A percentile compares a stretch with the other conserved stretches of the same genome.
Conservation (phyloP, 1,140 invertebrate genomes). For the Pseudomyrmex dendroicus region DNA sequence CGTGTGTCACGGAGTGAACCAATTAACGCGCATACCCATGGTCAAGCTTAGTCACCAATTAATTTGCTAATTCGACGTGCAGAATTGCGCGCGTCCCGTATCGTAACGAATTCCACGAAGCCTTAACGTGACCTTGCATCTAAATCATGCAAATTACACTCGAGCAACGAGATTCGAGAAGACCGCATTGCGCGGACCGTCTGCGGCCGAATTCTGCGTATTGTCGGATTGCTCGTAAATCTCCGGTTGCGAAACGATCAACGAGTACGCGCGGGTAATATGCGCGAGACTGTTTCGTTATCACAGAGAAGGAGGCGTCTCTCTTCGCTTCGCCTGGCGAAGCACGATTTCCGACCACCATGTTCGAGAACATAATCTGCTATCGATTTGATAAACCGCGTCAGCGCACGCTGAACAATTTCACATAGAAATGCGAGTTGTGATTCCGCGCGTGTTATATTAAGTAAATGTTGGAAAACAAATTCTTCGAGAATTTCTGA, state of each 20-base stretch:
- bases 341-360: not conserved
- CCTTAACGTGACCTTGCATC: slow-evolving; percentile 52
- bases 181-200: slow-evolving; percentile 53
- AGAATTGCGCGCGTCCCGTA: slow-evolving; percentile 34
- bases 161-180: slow-evolving; percentile 61
- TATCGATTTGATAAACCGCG: not conserved
- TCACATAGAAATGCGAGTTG: not conserved
- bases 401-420: not conserved
- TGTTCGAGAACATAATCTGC: not conserved
- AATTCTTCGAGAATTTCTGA: no score
- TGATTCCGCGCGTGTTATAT: no score
- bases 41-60: slow-evolving; percentile 53
- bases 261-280: slow-evolving; percentile 26
- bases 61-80: slow-evolving; percentile 59
- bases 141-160: slow-evolving; percentile 61
- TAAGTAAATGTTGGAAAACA: no score
- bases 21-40: slow-evolving; percentile 43
- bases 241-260: slow-evolving; percentile 20
- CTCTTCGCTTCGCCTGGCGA: no score
- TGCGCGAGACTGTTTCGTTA: slow-evolving; percentile 27
- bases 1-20: not conserved
- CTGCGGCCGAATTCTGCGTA: slow-evolving; percentile 56
- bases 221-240: slow-evolving; percentile 56
- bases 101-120: slow-evolving; percentile 60
- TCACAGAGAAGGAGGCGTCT: not conserved